Conservation (phyloP, 2,797 vertebrate genomes). For the Borostomias antarcticus region DNA sequence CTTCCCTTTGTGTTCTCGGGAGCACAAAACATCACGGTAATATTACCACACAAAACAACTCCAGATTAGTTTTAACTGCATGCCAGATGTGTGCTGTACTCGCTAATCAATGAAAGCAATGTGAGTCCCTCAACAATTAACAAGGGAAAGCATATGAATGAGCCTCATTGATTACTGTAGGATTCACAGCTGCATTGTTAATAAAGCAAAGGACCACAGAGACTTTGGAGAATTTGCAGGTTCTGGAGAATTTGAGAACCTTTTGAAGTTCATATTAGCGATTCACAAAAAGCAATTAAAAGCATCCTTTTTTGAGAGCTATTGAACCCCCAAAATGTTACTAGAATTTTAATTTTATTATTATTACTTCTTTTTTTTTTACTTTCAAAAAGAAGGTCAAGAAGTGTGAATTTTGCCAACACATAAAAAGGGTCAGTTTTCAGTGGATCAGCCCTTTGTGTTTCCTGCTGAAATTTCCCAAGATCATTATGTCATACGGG, state of each 20-base stretch:
- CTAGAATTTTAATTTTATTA: not conserved
- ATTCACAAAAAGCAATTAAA: not conserved
- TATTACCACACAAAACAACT: conserved; percentile 24
- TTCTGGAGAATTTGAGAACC: conserved; percentile 3
- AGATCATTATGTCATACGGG: conserved; percentile 59
- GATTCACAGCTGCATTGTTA: conserved; percentile 62
- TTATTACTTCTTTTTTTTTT: conserved; percentile 28
- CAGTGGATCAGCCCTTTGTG: conserved; percentile 49
- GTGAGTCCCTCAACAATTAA: conserved; percentile 69
- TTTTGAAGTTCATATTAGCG: too few relatives aligned
- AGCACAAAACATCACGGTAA: too few relatives aligned
- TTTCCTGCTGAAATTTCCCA: conserved; percentile 55
- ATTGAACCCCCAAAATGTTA: not conserved
- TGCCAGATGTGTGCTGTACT: conserved; percentile 62
- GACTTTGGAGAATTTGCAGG: conserved; percentile 58
- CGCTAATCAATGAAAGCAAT: conserved; percentile 67
- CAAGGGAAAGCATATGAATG: conserved; percentile 65
- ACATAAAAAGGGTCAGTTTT: conserved; percentile 55
- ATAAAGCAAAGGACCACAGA: conserved; percentile 46
- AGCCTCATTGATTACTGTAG: conserved; percentile 69
- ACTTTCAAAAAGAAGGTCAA: conserved; percentile 28
- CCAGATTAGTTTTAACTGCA: conserved; percentile 40
- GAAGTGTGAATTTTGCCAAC: conserved; percentile 35
- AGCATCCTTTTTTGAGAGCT: not conserved
- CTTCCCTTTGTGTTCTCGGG: too few relatives aligned